Percentiles rank a stretch among this genome's conserved stretches.
phyloP scores from a whole-genome alignment of 1,140 invertebrate genomes.

The Panagrolaimus sp. region DNA sequence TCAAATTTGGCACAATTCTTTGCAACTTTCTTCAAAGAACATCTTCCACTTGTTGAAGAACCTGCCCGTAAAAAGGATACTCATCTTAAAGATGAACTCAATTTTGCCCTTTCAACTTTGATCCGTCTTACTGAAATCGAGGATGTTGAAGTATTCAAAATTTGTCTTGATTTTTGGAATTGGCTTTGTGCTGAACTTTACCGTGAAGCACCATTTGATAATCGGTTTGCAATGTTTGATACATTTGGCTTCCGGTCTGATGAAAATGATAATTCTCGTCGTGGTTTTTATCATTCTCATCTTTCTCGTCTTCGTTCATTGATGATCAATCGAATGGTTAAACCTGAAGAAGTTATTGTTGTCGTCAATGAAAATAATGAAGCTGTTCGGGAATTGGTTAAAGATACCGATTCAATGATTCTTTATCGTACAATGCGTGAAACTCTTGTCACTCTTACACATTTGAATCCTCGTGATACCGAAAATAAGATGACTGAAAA shows the following conservation, averaged over 20 bases:
- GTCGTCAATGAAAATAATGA: constrained; percentile 99
- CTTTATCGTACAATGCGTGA: constrained; percentile 99
- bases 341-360: constrained; percentile 98
- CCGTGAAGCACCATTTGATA: constrained; percentile 64
- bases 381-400: constrained; percentile 98
- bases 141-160: constrained; percentile 97
- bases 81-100: constrained; percentile 17
- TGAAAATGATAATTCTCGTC: constrained; percentile 61
- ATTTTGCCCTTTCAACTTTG: constrained; percentile 73
- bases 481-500: constrained; percentile 99
- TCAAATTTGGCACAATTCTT: constrained; percentile 95
- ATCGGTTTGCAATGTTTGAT: constrained; percentile 31
- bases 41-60: constrained; percentile 66
- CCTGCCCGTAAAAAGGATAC: constrained; percentile 12
- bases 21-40: constrained; percentile 92
- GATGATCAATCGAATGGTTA: constrained; percentile 99
- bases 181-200: constrained; percentile 83
- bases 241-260: constrained; percentile 31
- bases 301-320: constrained; percentile 86
- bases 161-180: constrained; percentile 97
- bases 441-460: constrained; percentile 94
- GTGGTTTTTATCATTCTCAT: constrained; percentile 73
- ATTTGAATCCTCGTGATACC: constrained; percentile 94
- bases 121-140: constrained; percentile 96
- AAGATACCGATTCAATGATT: constrained; percentile 98